Percentiles rank a stretch among this genome's conserved stretches.
Evolutionary conservation across 1,140 invertebrate species (phyloP).

Genomic region (Cherax quadricarinatus): DNA sequence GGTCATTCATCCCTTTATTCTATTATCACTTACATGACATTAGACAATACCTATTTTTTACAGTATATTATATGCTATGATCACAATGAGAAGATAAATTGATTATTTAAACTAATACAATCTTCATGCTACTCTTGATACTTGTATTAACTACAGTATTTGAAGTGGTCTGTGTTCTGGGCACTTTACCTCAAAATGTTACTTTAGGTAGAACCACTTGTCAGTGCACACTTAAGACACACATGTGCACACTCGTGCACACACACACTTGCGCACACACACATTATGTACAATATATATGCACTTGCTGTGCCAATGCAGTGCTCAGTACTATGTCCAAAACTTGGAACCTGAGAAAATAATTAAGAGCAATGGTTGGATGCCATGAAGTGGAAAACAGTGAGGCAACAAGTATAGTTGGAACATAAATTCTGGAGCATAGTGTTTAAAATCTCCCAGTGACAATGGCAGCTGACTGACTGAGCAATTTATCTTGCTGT

Average conservation of each 20-base stretch:
- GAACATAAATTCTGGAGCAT: conserved; percentile 9
- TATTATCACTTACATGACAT: conserved; percentile 59
- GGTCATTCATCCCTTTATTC: conserved; percentile 17
- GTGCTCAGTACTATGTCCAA: conserved; percentile 32
- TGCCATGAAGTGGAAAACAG: conserved; percentile 19
- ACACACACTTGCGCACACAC: conserved; percentile 22
- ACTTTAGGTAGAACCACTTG: conserved; percentile 14
- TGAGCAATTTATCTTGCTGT: not conserved
- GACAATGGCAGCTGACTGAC: not conserved
- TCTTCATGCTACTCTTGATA: conserved; percentile 55
- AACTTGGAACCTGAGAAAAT: conserved; percentile 56
- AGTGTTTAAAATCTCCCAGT: not conserved
- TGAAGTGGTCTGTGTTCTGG: conserved; percentile 20
- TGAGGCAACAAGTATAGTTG: not conserved
- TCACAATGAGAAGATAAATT: conserved; percentile 62
- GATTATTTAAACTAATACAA: conserved; percentile 52
- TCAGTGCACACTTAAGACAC: too few species aligned
- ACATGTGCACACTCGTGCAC: not conserved
- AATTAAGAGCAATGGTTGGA: conserved; percentile 24
- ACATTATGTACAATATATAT: conserved; percentile 45
- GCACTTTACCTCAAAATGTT: not conserved
- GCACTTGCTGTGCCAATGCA: conserved; percentile 32
- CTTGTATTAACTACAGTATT: conserved; percentile 40
- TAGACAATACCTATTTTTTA: conserved; percentile 49
- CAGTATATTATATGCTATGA: conserved; percentile 53